Percentiles rank a stretch among this genome's conserved stretches.
Conservation (phyloP, 2,888 invertebrate species). For the Lacanobia wlatinum region DNA sequence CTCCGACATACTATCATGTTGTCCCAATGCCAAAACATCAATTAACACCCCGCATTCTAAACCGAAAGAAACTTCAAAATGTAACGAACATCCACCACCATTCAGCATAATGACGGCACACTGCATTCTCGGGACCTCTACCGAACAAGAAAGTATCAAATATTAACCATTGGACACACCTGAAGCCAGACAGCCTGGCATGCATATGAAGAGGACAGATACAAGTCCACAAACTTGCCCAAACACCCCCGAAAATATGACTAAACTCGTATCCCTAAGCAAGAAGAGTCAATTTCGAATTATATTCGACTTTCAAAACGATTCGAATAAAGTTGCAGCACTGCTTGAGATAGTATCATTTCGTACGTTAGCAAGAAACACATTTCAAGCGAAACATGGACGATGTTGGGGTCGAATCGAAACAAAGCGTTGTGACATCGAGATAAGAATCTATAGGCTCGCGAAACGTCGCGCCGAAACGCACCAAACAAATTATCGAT, state of each 20-base stretch:
- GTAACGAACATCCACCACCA: slow-evolving; percentile 71
- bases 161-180: slow-evolving; percentile 89
- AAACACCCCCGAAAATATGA: slow-evolving; percentile 57
- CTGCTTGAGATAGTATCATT: slow-evolving; percentile 84
- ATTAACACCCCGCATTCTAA: slow-evolving; percentile 70
- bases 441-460: slow-evolving; percentile 88
- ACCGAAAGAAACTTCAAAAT: slow-evolving; percentile 57
- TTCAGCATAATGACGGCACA: slow-evolving; percentile 76
- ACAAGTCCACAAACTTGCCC: slow-evolving; percentile 68
- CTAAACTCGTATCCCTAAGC: slow-evolving; percentile 57
- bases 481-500: slow-evolving; percentile 90
- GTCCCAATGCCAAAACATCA: slow-evolving; percentile 65
- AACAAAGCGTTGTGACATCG: slow-evolving; percentile 90
- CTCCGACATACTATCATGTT: background rate
- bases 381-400: slow-evolving; percentile 89
- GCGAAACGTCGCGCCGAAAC: slow-evolving; percentile 89
- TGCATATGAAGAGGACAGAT: slow-evolving; percentile 86
- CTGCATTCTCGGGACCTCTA: slow-evolving; percentile 76
- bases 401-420: slow-evolving; percentile 88
- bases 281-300: slow-evolving; percentile 72
- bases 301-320: slow-evolving; percentile 50
- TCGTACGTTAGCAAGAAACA: slow-evolving; percentile 90
- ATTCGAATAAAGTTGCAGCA: slow-evolving; percentile 79
- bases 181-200: slow-evolving; percentile 86
- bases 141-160: slow-evolving; percentile 90